Evolutionary conservation across 2,797 vertebrate genomes (phyloP), one percentile per base, ranked within the genome.

Genomic region (Rhynchonycteris naso): DNA sequence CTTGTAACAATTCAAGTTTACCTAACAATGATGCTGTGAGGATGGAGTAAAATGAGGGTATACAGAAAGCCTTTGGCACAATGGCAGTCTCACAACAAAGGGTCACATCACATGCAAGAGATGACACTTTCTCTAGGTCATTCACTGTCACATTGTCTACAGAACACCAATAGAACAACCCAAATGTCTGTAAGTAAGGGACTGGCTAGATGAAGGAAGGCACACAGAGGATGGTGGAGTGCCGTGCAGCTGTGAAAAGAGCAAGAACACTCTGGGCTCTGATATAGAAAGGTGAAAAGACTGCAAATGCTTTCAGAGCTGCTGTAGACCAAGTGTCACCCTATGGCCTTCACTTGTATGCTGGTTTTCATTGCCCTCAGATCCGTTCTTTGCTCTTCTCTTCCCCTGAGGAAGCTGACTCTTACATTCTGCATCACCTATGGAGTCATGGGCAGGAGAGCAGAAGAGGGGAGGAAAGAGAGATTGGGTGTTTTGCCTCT

Each of bases 301-400:
- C 30, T 16, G 71, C 63, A 24, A 26, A 8, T 7, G 47, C 50
- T 38, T 56, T 22, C 52, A 24, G 28, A 56, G 30, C 35, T 22
- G 38, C 66, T 2, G 7, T 1, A 22, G 74, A 26, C 35, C n/a
- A 22, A 7, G 22, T 15, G 47, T 58, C 74, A 28, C 50, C 54
- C 24, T 33, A 2, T 0, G 4, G 35, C 58, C 26, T 28, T 52
- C 50, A 28, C 9, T 0, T 9, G 1, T 7, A n/a, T 7, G 9
- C n/a, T 14, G 22, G 54, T 12, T 56, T 43, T 33, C 10, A 18
- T 22, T 26, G 79, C 43, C 54, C 35, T 72, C 38, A 56, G 18
- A 33, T n/a, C 47, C 71, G 78, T 78, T 35, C 10, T 68, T 59
- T 24, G 47, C n/a, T 63, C 38, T 52, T 66, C 78, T 71, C 61